phyloP scores from a whole-genome alignment of 2,797 vertebrate species.

The Acipenser ruthenus region DNA sequence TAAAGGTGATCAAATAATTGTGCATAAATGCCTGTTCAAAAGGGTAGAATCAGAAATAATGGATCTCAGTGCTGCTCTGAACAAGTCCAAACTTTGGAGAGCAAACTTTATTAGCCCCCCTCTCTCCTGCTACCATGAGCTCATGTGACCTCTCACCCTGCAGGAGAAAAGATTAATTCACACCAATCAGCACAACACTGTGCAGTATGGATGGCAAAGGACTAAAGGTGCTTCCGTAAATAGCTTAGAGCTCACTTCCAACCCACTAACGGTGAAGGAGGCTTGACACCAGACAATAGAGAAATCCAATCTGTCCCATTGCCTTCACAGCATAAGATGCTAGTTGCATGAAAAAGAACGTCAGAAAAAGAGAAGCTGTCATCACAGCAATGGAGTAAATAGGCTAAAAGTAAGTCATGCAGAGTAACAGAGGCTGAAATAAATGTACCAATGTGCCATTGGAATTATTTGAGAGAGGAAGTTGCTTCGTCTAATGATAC shows the following conservation, averaged over 20 bases:
- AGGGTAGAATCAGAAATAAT: too few relatives aligned
- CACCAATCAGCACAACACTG: background rate
- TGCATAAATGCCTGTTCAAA: too few relatives aligned
- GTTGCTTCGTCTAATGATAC: too few relatives aligned
- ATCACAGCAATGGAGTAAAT: background rate
- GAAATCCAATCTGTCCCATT: conserved; percentile 36
- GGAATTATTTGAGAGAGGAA: too few relatives aligned
- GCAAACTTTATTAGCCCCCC: background rate
- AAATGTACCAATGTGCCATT: too few relatives aligned
- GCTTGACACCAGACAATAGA: conserved; percentile 35
- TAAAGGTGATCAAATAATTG: too few relatives aligned
- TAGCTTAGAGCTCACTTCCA: background rate
- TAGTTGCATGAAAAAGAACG: conserved; percentile 25
- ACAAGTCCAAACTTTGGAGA: too few relatives aligned
- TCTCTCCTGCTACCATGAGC: conserved; percentile 17
- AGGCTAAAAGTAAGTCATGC: too few relatives aligned
- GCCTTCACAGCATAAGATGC: conserved; percentile 38
- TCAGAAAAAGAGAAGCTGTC: conserved; percentile 11
- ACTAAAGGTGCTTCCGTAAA: background rate
- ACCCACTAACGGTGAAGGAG: conserved; percentile 10
- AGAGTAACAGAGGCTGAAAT: too few relatives aligned
- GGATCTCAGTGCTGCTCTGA: too few relatives aligned
- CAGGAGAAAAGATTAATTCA: background rate
- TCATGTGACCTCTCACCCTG: conserved; percentile 15
- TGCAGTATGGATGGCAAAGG: conserved; percentile 18